Evolutionary conservation across 2,113 vertebrate genomes (phyloP).

Genomic region (Mirounga angustirostris): DNA sequence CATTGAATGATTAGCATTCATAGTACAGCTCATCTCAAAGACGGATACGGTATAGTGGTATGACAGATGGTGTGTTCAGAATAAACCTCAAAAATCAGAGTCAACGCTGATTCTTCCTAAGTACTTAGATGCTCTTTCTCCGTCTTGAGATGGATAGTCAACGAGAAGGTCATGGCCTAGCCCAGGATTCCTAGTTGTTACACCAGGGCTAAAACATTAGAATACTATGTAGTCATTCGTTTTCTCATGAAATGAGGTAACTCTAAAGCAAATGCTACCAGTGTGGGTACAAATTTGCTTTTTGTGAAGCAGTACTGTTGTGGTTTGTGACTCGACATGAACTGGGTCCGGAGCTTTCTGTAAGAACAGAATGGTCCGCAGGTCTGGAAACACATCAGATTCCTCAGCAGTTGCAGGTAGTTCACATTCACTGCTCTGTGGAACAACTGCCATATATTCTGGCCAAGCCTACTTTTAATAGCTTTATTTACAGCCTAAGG

Average conservation of each 20-base stretch:
- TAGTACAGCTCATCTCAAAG: constrained; percentile 2
- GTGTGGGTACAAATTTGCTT: not conserved
- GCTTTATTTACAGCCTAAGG: not conserved
- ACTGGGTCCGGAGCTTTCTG: not conserved
- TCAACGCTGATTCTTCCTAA: not conserved
- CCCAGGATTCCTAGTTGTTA: not conserved
- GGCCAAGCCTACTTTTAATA: not conserved
- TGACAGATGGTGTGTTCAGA: not conserved
- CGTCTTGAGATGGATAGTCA: not conserved
- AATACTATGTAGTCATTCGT: constrained; percentile 1
- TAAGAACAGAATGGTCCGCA: not conserved
- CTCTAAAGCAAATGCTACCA: constrained; percentile 2
- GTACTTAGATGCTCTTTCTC: not conserved
- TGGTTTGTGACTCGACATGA: not conserved
- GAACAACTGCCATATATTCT: not conserved
- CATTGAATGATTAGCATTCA: not conserved
- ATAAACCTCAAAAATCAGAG: constrained; percentile 49
- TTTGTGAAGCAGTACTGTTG: not conserved
- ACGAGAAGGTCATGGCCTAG: not conserved
- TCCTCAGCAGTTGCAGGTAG: not conserved
- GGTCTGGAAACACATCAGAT: not conserved
- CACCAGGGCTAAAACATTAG: not conserved
- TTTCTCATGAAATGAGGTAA: not conserved
- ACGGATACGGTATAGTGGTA: not conserved
- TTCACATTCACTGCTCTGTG: not conserved